phyloP scores from a whole-genome alignment of 2,797 vertebrate genomes.

The Cynopterus sphinx region DNA sequence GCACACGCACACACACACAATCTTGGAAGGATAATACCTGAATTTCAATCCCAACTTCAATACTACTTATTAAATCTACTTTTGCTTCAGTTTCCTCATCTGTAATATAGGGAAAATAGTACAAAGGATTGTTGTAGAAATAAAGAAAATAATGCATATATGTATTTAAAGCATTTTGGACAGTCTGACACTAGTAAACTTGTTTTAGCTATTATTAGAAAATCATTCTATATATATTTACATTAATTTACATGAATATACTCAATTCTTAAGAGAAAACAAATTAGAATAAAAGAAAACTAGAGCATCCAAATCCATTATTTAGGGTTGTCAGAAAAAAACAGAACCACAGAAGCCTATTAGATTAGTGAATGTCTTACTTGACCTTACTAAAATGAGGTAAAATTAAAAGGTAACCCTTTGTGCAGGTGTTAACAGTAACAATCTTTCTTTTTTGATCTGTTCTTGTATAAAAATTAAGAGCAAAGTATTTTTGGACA shows the following conservation, averaged over 20 bases:
- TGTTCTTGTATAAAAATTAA: background rate
- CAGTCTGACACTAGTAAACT: background rate
- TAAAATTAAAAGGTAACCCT: slow-evolving; percentile 15
- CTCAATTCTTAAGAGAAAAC: slow-evolving; percentile 9
- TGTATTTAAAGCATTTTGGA: background rate
- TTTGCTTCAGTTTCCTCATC: background rate
- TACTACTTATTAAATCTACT: background rate
- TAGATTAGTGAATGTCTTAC: background rate
- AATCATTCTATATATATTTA: background rate
- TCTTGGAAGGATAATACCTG: background rate
- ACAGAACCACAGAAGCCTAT: background rate
- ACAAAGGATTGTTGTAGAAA: background rate
- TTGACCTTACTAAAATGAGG: background rate
- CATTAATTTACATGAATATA: slow-evolving; percentile 10
- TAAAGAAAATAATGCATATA: background rate
- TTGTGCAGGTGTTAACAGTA: background rate
- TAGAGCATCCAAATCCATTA: background rate
- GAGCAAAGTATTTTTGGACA: background rate
- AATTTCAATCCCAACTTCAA: background rate
- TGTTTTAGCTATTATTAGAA: background rate
- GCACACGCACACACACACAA: too few relatives aligned
- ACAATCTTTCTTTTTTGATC: background rate
- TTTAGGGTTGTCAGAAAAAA: background rate
- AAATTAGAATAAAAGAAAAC: background rate
- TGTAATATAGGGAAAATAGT: background rate